Evolutionary conservation across 1,140 invertebrate species (phyloP), one percentile per base, ranked within the genome.

Genomic region (Drosophila bocki): DNA sequence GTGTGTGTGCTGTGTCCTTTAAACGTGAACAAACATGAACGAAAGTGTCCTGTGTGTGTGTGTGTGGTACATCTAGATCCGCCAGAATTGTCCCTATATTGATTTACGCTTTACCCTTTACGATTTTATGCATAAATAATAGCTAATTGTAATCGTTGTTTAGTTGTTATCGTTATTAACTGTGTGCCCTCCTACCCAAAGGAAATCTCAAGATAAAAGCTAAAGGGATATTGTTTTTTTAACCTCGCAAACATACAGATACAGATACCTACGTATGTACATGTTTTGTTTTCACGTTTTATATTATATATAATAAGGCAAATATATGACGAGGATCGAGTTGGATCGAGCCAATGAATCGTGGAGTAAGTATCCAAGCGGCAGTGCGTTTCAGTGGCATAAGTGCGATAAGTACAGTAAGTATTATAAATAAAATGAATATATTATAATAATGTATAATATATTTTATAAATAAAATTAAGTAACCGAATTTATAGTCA

Each of bases 301-400:
- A 88, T 88, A 84, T 88, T 88, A 88, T 53, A 84, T 88, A 88
- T 88, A 88, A 81, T 88, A 88, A 88, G 85, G 85, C 85, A 88
- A 84, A 88, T 80, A 88, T 75, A 82, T 77, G 79, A 82, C 76
- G 77, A 82, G 71, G 84, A 69, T 78, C 67, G 74, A 69, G 51
- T 60, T 59, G 67, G 41, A 41, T 53, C 50, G 54, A 59, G 35
- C 33, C 41, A 35, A 50, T 71, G 29, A 59, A 60, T 60, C 39
- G 15, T 68, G 61, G 12, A 65, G n/a, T 59, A 35, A 32, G 19
- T 37, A 33, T 48, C 41, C 32, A 7, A 37, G 12, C 5, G 6
- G 42, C 68, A 51, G 26, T 59, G 32, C 69, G 53, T 72, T 72
- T 32, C 62, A 33, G 33, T 19, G 5, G 26, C 15, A 33, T 32